Evolutionary conservation across 2,888 invertebrate genomes (phyloP).

Genomic region (Machimus atricapillus): DNA sequence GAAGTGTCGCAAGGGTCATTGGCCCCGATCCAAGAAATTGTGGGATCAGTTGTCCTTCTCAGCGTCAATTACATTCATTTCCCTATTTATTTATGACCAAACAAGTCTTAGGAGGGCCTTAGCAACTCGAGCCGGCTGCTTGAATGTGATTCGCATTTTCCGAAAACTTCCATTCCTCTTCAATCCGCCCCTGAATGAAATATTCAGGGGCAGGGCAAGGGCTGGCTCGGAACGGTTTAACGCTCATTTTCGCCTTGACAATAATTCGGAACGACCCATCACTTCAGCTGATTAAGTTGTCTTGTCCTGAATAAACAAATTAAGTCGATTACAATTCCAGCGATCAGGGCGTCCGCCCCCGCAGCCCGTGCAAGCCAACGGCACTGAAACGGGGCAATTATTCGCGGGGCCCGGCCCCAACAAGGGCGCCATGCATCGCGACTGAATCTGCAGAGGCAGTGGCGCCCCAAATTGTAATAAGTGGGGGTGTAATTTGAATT

Average conservation of each 20-base stretch:
- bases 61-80: not conserved
- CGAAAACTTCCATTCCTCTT: not conserved
- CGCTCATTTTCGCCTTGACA: conserved; percentile 30
- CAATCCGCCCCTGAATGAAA: not conserved
- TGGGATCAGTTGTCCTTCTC: not conserved
- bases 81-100: not conserved
- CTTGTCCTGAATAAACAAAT: conserved; percentile 31
- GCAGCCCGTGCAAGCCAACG: not conserved
- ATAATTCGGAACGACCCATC: conserved; percentile 29
- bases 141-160: not conserved
- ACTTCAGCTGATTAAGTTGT: conserved; percentile 32
- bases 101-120: not conserved
- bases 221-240: not conserved
- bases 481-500: conserved; percentile 29
- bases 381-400: not conserved
- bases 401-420: not conserved
- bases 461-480: not conserved
- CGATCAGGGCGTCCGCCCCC: not conserved
- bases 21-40: not conserved
- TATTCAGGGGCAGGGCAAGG: not conserved
- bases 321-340: conserved; percentile 2
- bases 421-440: not conserved
- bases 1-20: not conserved
- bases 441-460: not conserved
- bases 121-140: not conserved